Evolutionary conservation across 2,113 vertebrate species (phyloP).

Genomic region (Chiloscyllium plagiosum): DNA sequence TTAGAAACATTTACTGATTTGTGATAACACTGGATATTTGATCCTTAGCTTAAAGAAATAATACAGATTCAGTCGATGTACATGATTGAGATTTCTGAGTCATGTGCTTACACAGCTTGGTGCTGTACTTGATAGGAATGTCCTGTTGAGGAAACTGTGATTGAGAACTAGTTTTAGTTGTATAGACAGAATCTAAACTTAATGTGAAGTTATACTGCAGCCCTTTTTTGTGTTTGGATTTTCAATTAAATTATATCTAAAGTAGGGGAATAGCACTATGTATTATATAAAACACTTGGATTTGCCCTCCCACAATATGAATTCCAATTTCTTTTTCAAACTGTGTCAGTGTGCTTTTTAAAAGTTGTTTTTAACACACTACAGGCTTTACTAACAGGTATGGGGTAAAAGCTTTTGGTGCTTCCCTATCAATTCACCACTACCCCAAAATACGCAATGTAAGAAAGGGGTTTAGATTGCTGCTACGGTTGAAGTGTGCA

Average conservation of each 20-base stretch:
- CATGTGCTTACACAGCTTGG: constrained; percentile 19
- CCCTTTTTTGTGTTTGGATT: constrained; percentile 33
- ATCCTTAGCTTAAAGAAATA: constrained; percentile 31
- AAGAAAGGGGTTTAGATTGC: constrained; percentile 31
- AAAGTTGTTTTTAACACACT: constrained; percentile 34
- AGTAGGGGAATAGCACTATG: constrained; percentile 29
- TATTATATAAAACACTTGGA: constrained; percentile 10
- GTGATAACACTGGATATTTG: constrained; percentile 19
- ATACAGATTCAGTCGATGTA: constrained; percentile 10
- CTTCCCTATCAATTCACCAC: constrained; percentile 21
- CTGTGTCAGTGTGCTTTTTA: constrained; percentile 31
- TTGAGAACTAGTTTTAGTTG: constrained; percentile 18
- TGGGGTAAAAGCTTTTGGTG: constrained; percentile 22
- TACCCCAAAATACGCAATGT: constrained; percentile 18
- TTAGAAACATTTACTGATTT: background rate
- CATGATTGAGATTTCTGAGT: constrained; percentile 23
- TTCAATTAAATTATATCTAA: constrained; percentile 32
- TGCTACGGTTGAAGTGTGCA: constrained; percentile 67
- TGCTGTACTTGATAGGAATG: constrained; percentile 24
- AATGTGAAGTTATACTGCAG: constrained; percentile 34
- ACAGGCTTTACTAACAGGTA: constrained; percentile 24
- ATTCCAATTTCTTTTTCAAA: constrained; percentile 1
- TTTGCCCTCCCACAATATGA: constrained; percentile 14
- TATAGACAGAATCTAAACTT: constrained; percentile 30
- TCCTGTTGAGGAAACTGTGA: background rate